Base-by-base conservation (phyloP, 2,797 vertebrate genomes). In the Synanceia verrucosa region DNA sequence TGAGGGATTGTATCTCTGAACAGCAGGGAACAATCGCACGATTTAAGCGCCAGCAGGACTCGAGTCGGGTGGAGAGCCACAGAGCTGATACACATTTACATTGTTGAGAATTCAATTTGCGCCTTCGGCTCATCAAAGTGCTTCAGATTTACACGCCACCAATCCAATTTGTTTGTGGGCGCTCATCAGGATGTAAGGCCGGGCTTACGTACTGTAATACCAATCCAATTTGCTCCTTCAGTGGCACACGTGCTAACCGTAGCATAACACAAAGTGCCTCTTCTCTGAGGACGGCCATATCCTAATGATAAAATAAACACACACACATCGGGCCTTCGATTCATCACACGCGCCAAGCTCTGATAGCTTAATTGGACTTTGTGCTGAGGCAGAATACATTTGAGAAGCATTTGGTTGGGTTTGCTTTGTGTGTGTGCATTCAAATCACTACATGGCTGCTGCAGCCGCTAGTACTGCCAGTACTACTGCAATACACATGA, bases 51-150 rank as follows among this genome's bases (percentile, higher is more conserved):
- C 83, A 87, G 93, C 91, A 77, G 59, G 46, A 55, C 67, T 44
- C 28, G 44, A 70, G 70, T 63, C 46, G 79, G 69, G 78, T 73
- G 63, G 41, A 86, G 92, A 95, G 92, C 94, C 94, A 93, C 92
- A 86, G 93, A 94, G 93, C 93, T 92, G 92, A 92, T 93, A 91
- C 94, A 95, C 93, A 93, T 95, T 96, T 92, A 93, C 94, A 95
- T 91, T 95, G 94, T 94, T 90, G 94, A 94, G 94, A 95, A 96
- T 96, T 95, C 95, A 96, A 96, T 97, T 96, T 95, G 87, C 69
- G 75, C 82, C 77, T 70, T 60, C 80, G 87, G 87, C 88, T 92
- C 89, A 94, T 96, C 94, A 94, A 94, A 94, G 90, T 83, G 93
- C 91, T 91, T 91, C 93, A 93, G 95, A 94, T 94, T 94, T 91